Evolutionary conservation across 2,113 vertebrate genomes (phyloP), one percentile per base, ranked within the genome.

Genomic region (Oreotrochilus melanogaster): DNA sequence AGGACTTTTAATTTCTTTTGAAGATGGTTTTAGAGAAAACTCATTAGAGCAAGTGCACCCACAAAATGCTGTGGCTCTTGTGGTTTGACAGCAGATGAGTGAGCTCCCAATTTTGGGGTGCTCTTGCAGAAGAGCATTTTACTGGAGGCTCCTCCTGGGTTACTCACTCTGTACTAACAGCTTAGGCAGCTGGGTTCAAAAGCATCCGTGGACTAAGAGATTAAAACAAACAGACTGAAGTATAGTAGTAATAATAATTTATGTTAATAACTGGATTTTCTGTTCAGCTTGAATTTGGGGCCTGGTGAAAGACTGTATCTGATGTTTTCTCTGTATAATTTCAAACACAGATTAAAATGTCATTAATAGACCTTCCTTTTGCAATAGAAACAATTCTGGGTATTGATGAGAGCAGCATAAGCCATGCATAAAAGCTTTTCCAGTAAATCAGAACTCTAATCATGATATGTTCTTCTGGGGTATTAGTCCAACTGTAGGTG

Each of bases 201-300:
- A 7, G n/a, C 24, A 24, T 6, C 35, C 0, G 0, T 3, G 48
- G 5, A 24, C 43, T 11, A 5, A 31, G 25, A 31, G 22, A 5
- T n/a, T 42, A 69, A 58, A 62, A 19, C 51, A 33, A 70, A 10
- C 6, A 64, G 43, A 14, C 48, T 28, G 31, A 67, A 53, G n/a
- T 33, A 7, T 2, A 37, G 14, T 5, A 17, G 6, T 27, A 51
- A 18, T 8, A 31, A 45, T 31, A 13, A 51, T 50, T 50, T 24
- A 18, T 50, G 24, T 6, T 50, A 24, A 50, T 50, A 24, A 50
- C 25, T 8, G 19, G 62, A 33, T 85, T 86, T 86, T 69, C 45
- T 35, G 17, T 22, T 37, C 62, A 62, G 19, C 14, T 74, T 70
- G 60, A 67, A 27, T 58, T 58, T 50, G 62, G 47, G 35, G 8